Percentiles rank a stretch among this genome's conserved stretches.
These are phyloP conservation scores for Chloromyia formosa DNA, from an alignment of 2,888 invertebrate species.

Conservation along the genomic window DNA sequence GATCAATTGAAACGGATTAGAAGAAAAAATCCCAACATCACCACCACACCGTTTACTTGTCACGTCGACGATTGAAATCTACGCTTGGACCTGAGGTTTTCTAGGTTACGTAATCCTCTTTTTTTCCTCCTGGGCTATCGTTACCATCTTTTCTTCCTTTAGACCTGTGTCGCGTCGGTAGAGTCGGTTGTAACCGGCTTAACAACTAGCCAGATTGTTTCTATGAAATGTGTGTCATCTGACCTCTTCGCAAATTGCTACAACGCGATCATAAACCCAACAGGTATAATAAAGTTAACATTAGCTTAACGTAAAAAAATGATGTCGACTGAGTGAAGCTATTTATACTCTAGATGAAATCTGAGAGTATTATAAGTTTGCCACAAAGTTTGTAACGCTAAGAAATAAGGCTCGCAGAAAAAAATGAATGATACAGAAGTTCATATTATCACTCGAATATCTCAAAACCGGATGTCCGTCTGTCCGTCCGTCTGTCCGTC, in stretches of 20 bases:
- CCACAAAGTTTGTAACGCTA: too few species aligned
- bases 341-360: too few species aligned
- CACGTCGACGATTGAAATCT: neutral
- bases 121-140: neutral
- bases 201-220: conserved; percentile 15
- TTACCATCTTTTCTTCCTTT: neutral
- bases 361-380: too few species aligned
- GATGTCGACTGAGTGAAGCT: neutral
- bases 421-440: too few species aligned
- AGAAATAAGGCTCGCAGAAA: too few species aligned
- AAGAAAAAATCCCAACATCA: too few species aligned
- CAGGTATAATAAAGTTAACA: neutral
- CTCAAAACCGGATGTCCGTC: too few species aligned
- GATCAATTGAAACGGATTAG: conserved; percentile 10
- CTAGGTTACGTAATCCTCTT: conserved; percentile 22
- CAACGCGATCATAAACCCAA: neutral
- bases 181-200: conserved; percentile 5
- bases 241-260: conserved; percentile 35
- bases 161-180: neutral
- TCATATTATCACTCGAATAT: too few species aligned
- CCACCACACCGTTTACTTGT: conserved; percentile 7
- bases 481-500: too few species aligned
- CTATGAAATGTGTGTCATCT: conserved; percentile 42
- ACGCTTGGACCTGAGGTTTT: neutral
- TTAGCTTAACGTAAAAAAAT: neutral